These are phyloP conservation scores for Aepyceros melampus DNA, from an alignment of 2,113 vertebrate genomes.

Conservation along the genomic window DNA sequence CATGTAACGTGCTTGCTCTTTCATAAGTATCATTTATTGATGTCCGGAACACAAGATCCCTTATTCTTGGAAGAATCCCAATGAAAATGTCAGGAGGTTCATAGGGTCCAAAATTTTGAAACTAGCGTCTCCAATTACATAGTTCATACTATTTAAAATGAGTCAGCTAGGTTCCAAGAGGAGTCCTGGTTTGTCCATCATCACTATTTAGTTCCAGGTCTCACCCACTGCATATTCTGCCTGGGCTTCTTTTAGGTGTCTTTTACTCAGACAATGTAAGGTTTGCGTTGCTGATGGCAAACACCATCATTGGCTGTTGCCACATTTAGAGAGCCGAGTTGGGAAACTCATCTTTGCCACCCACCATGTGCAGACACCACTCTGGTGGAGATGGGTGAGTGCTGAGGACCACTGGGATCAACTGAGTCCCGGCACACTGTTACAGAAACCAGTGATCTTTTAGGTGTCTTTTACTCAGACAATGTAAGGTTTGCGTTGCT, in stretches of 20 bases:
- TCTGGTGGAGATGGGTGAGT: background rate
- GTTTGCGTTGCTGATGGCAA: background rate
- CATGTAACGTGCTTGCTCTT: background rate
- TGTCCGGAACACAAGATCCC: background rate
- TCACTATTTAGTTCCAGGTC: background rate
- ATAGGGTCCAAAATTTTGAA: background rate
- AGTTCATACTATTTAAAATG: background rate
- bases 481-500: rapidly evolving
- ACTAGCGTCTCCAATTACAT: background rate
- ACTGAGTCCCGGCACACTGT: background rate
- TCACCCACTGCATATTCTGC: background rate
- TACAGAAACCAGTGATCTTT: background rate
- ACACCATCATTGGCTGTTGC: background rate
- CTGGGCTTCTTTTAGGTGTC: background rate
- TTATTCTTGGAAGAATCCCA: background rate
- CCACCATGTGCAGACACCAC: background rate
- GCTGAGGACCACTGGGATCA: background rate
- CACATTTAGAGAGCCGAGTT: background rate
- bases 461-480: background rate
- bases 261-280: background rate
- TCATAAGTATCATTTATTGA: background rate
- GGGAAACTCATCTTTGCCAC: background rate
- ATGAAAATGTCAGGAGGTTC: background rate
- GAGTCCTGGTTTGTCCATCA: background rate
- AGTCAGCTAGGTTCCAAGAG: background rate